Percentiles rank a stretch among this genome's conserved stretches.
Conservation (phyloP, 2,797 vertebrate genomes). For the Lagorchestes hirsutus region DNA sequence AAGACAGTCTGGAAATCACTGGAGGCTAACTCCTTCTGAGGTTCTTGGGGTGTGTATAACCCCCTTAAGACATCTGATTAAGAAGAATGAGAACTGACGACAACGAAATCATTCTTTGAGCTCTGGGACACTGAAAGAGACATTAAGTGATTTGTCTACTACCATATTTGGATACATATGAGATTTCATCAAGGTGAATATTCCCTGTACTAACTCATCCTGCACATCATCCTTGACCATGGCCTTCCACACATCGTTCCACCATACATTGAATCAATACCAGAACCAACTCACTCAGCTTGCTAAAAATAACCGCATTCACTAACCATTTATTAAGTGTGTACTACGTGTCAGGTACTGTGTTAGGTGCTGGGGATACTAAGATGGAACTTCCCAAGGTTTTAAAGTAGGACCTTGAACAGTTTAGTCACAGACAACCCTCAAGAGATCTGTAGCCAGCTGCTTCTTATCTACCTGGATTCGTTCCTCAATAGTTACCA, state of each 20-base stretch:
- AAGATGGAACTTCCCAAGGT: not conserved
- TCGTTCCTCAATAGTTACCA: not conserved
- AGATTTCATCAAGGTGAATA: not conserved
- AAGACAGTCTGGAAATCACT: slow-evolving; percentile 14
- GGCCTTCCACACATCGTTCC: not conserved
- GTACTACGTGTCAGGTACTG: not conserved
- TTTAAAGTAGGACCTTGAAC: not conserved
- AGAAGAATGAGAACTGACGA: slow-evolving; percentile 38
- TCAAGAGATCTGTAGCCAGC: not conserved
- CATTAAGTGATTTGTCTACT: slow-evolving; percentile 19
- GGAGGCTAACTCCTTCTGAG: not conserved
- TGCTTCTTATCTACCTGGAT: not conserved
- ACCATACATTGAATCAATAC: slow-evolving; percentile 2
- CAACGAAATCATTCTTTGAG: slow-evolving; percentile 37
- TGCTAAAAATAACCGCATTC: not conserved
- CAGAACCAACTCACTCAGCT: slow-evolving; percentile 1
- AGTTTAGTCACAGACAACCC: not conserved
- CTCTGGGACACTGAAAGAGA: slow-evolving; percentile 12
- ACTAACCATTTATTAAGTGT: not conserved
- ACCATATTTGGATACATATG: not conserved
- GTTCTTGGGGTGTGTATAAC: not conserved
- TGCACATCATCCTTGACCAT: not conserved
- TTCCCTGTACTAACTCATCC: not conserved
- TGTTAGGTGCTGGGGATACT: not conserved
- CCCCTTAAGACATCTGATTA: slow-evolving; percentile 32